These are phyloP conservation scores for Hyposoter dolosus DNA, from an alignment of 2,888 invertebrate species.

Conservation along the genomic window DNA sequence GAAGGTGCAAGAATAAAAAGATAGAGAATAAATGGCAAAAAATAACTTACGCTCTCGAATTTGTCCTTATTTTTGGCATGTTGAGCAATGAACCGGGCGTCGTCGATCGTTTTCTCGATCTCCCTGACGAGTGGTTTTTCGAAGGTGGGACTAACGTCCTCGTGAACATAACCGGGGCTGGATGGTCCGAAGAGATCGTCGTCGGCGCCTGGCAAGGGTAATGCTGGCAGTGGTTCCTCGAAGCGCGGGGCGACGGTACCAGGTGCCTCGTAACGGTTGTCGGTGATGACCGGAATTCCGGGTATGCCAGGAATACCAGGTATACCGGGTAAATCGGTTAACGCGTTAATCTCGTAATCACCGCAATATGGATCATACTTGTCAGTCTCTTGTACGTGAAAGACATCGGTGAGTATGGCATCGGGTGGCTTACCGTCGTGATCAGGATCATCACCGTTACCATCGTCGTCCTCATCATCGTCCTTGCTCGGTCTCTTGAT, in stretches of 20 bases:
- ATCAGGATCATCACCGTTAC: conserved; percentile 81
- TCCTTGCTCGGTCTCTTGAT: conserved; percentile 95
- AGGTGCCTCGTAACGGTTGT: conserved; percentile 85
- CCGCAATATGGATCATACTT: conserved; percentile 88
- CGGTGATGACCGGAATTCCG: conserved; percentile 64
- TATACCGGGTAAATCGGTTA: conserved; percentile 67
- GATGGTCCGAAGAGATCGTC: conserved; percentile 94
- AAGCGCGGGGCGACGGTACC: conserved; percentile 85
- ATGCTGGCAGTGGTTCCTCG: conserved; percentile 89
- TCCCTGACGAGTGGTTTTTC: conserved; percentile 93
- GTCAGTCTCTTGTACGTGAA: conserved; percentile 89
- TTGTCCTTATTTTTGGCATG: conserved; percentile 97
- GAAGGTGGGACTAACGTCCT: conserved; percentile 91
- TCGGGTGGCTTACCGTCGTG: conserved; percentile 86
- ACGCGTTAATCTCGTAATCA: conserved; percentile 90
- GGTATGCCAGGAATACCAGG: conserved; percentile 63
- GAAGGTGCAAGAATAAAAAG: neutral
- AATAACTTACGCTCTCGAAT: conserved; percentile 95
- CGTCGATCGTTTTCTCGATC: conserved; percentile 96
- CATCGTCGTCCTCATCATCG: conserved; percentile 88
- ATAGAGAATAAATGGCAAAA: neutral
- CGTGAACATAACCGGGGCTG: conserved; percentile 86
- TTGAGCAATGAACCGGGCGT: conserved; percentile 97
- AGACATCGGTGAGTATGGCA: conserved; percentile 92
- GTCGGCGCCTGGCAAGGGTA: conserved; percentile 91